A percentile compares a stretch with the other conserved stretches of the same genome.
Evolutionary conservation across 1,140 invertebrate genomes (phyloP).

Genomic region (Coenobita brevimanus): DNA sequence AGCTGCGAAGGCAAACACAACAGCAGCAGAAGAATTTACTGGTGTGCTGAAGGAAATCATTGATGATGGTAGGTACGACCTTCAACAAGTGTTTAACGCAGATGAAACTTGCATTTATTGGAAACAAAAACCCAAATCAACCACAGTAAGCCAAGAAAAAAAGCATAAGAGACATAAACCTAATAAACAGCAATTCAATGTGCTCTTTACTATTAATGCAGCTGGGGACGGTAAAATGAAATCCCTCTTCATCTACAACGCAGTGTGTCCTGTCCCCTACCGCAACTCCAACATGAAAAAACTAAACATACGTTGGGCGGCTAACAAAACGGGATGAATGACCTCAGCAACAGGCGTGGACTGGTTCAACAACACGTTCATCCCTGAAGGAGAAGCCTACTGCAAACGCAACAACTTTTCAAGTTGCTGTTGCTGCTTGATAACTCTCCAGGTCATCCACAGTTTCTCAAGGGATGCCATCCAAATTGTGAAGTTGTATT

Average conservation of each 20-base stretch:
- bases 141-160: too few relatives aligned
- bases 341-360: neutral
- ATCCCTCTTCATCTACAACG: neutral
- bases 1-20: neutral
- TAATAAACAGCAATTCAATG: neutral
- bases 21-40: too few relatives aligned
- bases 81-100: slow-evolving; percentile 26
- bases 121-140: too few relatives aligned
- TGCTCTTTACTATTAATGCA: slow-evolving; percentile 31
- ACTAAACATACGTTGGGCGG: too few relatives aligned
- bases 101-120: slow-evolving; percentile 17
- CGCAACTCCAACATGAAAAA: too few relatives aligned
- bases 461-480: too few relatives aligned
- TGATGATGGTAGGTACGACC: slow-evolving; percentile 18
- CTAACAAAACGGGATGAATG: neutral
- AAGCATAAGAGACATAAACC: too few relatives aligned
- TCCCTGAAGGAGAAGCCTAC: too few relatives aligned
- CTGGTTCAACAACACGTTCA: neutral
- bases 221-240: slow-evolving; percentile 30
- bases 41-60: too few relatives aligned
- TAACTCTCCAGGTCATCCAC: neutral
- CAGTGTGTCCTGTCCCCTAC: neutral
- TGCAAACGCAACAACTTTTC: too few relatives aligned
- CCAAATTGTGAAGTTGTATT: too few relatives aligned
- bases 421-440: too few relatives aligned